Evolutionary conservation across 2,797 vertebrate species (phyloP), one percentile per base, ranked within the genome.

Genomic region (Poecilia wingei): DNA sequence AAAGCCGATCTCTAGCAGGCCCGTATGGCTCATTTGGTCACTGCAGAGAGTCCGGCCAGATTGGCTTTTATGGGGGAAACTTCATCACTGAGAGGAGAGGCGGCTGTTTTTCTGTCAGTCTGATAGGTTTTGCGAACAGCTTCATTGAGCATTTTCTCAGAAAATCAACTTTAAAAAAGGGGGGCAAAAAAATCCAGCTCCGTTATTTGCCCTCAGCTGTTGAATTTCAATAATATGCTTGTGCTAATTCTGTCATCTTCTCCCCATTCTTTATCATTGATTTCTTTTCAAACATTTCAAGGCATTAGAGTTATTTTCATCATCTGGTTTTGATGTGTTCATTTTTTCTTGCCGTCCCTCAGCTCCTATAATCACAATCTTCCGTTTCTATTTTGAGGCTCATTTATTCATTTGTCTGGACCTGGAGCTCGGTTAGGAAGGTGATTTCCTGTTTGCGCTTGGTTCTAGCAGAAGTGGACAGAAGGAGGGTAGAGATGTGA

Each of bases 401-500:
- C 4, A 8, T 64, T 41, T 47, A 8, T 61, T 68, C 22, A 46
- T 70, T 72, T 49, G 2, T 25, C 12, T 51, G 51, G 45, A 53
- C 43, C 20, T 39, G 57, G 7, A 4, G 18, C 25, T 69, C 6
- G 12, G 53, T 69, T 77, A 53, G 4, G 49, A 1, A 4, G 25
- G 39, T 55, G 72, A 43, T 46, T 77, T 77, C 68, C 79, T 74
- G 51, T 77, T 81, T 31, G 68, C 82, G 49, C 8, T 71, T n/a
- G 57, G 31, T 43, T 61, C 72, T 74, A 43, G 76, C 76, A 69
- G 87, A 73, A 71, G 77, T 51, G 72, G 75, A 64, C 79, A 61
- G 75, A 28, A 6, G 36, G 68, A 64, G 74, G 53, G 6, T n/a
- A 4, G 47, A 22, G 77, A 80, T 20, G 78, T 87, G 84, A 80